These are phyloP conservation scores for Anguilla japonica DNA, from an alignment of 2,113 vertebrate genomes.

Conservation along the genomic window DNA sequence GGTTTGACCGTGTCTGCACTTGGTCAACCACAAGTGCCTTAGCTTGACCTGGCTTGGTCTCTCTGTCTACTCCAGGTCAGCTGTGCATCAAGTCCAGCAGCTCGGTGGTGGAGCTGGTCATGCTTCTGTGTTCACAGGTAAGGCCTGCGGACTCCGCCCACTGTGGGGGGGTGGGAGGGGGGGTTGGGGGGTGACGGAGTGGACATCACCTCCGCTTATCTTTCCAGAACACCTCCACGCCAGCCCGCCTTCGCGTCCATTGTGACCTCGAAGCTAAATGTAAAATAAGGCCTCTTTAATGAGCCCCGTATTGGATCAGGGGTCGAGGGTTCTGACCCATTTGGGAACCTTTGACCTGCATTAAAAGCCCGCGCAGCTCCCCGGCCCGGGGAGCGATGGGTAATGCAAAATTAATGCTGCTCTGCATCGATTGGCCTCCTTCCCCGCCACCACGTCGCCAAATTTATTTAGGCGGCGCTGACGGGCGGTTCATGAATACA, in stretches of 20 bases:
- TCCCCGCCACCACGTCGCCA: conserved; percentile 85
- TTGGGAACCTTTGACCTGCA: conserved; percentile 90
- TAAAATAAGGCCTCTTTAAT: conserved; percentile 72
- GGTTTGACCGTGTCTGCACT: not conserved
- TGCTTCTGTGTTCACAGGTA: conserved; percentile 98
- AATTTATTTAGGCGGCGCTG: conserved; percentile 91
- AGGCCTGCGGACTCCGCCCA: conserved; percentile 49
- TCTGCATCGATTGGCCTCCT: conserved; percentile 86
- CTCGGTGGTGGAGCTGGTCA: conserved; percentile 97
- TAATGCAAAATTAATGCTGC: conserved; percentile 98
- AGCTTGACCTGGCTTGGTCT: not conserved
- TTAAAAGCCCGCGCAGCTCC: conserved; percentile 76
- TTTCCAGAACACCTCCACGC: conserved; percentile 59
- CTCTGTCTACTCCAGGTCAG: conserved; percentile 73
- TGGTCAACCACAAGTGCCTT: not conserved
- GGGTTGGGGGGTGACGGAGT: not conserved
- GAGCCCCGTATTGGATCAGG: conserved; percentile 79
- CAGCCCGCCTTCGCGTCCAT: conserved; percentile 74
- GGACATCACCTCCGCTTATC: not conserved
- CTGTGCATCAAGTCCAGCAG: conserved; percentile 99
- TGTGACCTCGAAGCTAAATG: conserved; percentile 78
- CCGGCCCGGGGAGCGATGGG: conserved; percentile 85
- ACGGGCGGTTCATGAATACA: conserved; percentile 97
- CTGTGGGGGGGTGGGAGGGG: not conserved
- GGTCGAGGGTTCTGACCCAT: conserved; percentile 90